Conservation (phyloP, 2,888 invertebrate species). For the Boloria euphrosyne region DNA sequence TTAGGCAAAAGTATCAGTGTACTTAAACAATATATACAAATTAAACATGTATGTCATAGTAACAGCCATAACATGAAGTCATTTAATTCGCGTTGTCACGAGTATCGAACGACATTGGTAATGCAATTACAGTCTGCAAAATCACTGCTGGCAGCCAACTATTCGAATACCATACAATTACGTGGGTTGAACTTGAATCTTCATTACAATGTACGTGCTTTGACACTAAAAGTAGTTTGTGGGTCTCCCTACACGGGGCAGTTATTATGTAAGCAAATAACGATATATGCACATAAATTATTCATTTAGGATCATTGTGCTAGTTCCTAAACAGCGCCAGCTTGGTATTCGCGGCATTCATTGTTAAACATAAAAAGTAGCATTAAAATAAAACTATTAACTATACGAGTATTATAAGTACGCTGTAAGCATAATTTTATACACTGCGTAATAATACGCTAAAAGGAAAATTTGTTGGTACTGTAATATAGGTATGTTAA, state of each 20-base stretch:
- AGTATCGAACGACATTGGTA: constrained; percentile 48
- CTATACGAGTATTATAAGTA: neutral
- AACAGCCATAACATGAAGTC: constrained; percentile 26
- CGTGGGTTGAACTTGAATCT: constrained; percentile 60
- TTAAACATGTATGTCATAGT: constrained; percentile 21
- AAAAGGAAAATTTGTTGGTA: too few relatives aligned
- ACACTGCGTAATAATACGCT: too few relatives aligned
- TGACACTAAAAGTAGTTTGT: constrained; percentile 69
- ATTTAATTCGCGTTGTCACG: constrained; percentile 34
- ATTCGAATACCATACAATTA: constrained; percentile 61
- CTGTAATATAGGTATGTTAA: too few relatives aligned
- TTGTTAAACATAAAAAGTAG: constrained; percentile 14
- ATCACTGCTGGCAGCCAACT: constrained; percentile 49
- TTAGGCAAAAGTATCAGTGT: neutral
- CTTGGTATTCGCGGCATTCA: constrained; percentile 18
- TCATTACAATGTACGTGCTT: constrained; percentile 65
- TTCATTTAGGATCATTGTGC: constrained; percentile 67
- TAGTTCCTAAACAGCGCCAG: constrained; percentile 46
- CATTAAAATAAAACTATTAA: neutral
- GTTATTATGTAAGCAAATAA: constrained; percentile 75
- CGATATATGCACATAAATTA: constrained; percentile 64
- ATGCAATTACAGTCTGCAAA: constrained; percentile 50
- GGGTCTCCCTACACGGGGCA: constrained; percentile 50
- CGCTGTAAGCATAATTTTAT: neutral
- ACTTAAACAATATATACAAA: neutral